These are phyloP conservation scores for Aphelenchoides avenae DNA, from an alignment of 1,140 invertebrate species.

Conservation along the genomic window DNA sequence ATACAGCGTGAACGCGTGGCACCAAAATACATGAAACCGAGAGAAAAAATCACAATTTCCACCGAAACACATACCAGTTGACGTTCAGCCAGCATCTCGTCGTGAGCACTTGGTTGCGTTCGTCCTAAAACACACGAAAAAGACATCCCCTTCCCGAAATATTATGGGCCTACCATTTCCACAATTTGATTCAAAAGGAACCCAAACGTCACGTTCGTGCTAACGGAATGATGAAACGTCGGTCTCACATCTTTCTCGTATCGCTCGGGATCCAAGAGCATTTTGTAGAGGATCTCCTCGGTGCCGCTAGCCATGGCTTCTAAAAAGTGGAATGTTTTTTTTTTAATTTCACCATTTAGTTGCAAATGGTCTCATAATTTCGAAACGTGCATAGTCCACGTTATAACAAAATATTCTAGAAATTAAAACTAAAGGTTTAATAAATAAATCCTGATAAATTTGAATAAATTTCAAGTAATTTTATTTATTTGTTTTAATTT, in stretches of 20 bases:
- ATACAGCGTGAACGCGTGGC: background rate
- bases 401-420: background rate
- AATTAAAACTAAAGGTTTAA: conserved; percentile 2
- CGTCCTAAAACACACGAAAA: conserved; percentile 42
- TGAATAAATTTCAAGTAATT: background rate
- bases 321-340: conserved; percentile 31
- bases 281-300: conserved; percentile 52
- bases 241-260: conserved; percentile 54
- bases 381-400: background rate
- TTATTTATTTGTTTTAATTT: too few relatives aligned
- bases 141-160: background rate
- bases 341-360: too few relatives aligned
- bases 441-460: conserved; percentile 4
- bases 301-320: conserved; percentile 43
- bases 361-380: too few relatives aligned
- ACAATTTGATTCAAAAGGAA: conserved; percentile 58
- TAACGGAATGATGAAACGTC: conserved; percentile 46
- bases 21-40: background rate
- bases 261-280: conserved; percentile 38
- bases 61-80: conserved; percentile 28
- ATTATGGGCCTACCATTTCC: conserved; percentile 48
- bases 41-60: background rate
- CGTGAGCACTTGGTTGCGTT: conserved; percentile 55
- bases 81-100: conserved; percentile 53
- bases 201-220: conserved; percentile 58